phyloP scores from a whole-genome alignment of 2,888 invertebrate species.

The Acanthacorydalis orientalis region DNA sequence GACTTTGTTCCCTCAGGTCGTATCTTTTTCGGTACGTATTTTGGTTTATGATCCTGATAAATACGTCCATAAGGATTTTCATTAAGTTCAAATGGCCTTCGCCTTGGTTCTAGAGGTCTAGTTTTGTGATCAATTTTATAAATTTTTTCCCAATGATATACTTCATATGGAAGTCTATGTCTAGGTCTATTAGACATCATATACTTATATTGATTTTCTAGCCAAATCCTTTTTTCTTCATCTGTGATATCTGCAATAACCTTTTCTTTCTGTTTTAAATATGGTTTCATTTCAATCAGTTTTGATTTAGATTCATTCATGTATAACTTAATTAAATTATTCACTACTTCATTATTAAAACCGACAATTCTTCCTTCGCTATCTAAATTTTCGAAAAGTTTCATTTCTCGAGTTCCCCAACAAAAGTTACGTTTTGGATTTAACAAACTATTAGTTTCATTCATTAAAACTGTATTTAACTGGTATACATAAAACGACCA shows the following conservation, averaged over 20 bases:
- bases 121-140: conserved; percentile 59
- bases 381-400: conserved; percentile 58
- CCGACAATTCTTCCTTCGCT: conserved; percentile 51
- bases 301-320: conserved; percentile 46
- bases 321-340: conserved; percentile 56
- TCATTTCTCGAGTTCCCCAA: conserved; percentile 54
- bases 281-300: conserved; percentile 50
- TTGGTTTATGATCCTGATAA: conserved; percentile 46
- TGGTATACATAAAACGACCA: conserved; percentile 87
- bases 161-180: conserved; percentile 44
- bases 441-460: conserved; percentile 39
- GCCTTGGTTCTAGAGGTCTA: conserved; percentile 46
- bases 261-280: conserved; percentile 38
- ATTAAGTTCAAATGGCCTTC: conserved; percentile 52
- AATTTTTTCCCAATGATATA: conserved; percentile 67
- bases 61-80: conserved; percentile 42
- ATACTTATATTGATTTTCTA: conserved; percentile 51
- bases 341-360: conserved; percentile 64
- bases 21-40: conserved; percentile 50
- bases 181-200: conserved; percentile 45
- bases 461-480: conserved; percentile 65
- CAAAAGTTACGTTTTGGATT: conserved; percentile 65
- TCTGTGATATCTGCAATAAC: conserved; percentile 50
- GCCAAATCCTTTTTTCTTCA: conserved; percentile 47
- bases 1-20: conserved; percentile 29